Evolutionary conservation across 2,113 vertebrate species (phyloP).

Genomic region (Trematomus loennbergii): DNA sequence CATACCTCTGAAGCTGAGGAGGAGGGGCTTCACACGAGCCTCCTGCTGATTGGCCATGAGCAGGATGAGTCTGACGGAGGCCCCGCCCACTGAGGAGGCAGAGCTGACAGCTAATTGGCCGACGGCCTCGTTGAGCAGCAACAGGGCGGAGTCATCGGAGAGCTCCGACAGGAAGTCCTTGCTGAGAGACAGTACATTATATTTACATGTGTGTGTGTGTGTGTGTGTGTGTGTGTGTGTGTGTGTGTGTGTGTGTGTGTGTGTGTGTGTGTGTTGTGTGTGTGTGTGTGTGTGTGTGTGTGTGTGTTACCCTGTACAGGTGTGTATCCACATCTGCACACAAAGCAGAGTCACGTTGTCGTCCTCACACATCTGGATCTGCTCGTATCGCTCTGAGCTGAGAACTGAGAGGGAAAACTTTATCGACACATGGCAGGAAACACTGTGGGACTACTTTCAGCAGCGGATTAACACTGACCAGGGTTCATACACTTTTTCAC

Average conservation of each 20-base stretch:
- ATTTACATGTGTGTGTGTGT: neutral
- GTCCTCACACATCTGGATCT: slow-evolving; percentile 89
- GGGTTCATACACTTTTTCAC: too few species aligned
- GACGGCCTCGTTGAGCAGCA: slow-evolving; percentile 91
- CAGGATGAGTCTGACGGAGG: slow-evolving; percentile 87
- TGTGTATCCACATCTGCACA: slow-evolving; percentile 87
- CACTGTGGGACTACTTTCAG: too few species aligned
- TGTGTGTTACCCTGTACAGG: too few species aligned
- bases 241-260: neutral
- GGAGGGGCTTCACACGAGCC: slow-evolving; percentile 79
- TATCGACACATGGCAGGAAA: neutral
- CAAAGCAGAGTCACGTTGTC: slow-evolving; percentile 82
- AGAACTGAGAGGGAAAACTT: slow-evolving; percentile 82
- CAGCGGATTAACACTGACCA: too few species aligned
- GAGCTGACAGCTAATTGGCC: slow-evolving; percentile 89
- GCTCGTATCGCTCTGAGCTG: slow-evolving; percentile 88
- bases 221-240: slow-evolving; percentile 1
- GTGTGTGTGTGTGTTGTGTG: too few species aligned
- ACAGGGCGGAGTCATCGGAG: slow-evolving; percentile 78
- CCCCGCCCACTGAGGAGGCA: slow-evolving; percentile 85
- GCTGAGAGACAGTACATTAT: slow-evolving; percentile 1
- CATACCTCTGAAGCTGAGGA: slow-evolving; percentile 89
- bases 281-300: too few species aligned
- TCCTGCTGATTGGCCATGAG: slow-evolving; percentile 82
- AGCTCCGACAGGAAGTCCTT: slow-evolving; percentile 85